Evolutionary conservation across 2,113 vertebrate species (phyloP).

Genomic region (Melierax canorus): DNA sequence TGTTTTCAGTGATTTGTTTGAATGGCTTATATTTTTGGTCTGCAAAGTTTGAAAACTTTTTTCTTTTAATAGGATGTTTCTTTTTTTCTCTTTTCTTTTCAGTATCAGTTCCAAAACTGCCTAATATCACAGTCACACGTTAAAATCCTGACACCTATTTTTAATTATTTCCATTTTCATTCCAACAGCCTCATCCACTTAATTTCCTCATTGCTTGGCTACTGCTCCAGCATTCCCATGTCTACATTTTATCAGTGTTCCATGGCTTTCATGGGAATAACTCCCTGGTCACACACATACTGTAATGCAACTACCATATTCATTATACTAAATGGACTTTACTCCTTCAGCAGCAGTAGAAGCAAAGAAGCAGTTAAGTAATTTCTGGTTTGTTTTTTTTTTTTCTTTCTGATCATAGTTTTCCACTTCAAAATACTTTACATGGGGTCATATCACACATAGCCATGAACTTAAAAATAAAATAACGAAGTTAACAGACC

Average conservation of each 20-base stretch:
- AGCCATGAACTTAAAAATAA: not conserved
- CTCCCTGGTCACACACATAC: not conserved
- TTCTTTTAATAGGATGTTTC: not conserved
- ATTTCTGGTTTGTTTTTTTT: not conserved
- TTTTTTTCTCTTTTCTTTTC: not conserved
- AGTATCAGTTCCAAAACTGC: not conserved
- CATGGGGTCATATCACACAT: not conserved
- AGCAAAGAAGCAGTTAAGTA: not conserved
- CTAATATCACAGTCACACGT: not conserved
- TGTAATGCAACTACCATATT: not conserved
- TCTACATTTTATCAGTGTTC: not conserved
- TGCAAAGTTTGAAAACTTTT: not conserved
- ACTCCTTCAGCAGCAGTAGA: not conserved
- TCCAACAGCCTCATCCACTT: not conserved
- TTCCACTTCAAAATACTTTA: not conserved
- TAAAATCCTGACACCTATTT: not conserved
- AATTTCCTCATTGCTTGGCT: not conserved
- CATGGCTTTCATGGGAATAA: not conserved
- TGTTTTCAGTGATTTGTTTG: not conserved
- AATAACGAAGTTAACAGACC: not conserved
- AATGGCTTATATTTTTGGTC: not conserved
- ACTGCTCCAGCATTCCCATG: not conserved
- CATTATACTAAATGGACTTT: not conserved
- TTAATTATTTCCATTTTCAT: constrained; percentile 18
- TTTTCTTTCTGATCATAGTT: not conserved